Percentiles rank a stretch among this genome's conserved stretches.
Conservation (phyloP, 2,888 invertebrate species). For the Drosophila tanythrix region DNA sequence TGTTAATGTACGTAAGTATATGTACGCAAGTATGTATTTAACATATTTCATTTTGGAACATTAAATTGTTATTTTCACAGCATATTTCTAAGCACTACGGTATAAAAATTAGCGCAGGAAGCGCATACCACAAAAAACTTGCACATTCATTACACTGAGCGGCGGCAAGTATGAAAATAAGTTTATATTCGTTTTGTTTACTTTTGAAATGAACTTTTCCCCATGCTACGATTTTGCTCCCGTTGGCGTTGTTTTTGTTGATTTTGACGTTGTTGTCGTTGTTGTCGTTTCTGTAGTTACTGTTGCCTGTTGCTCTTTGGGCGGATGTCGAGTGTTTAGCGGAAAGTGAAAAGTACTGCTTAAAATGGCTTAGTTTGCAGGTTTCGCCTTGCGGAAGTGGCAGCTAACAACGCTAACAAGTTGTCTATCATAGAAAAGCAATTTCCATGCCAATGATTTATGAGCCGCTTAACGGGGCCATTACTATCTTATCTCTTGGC, state of each 20-base stretch:
- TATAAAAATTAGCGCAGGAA: conserved; percentile 70
- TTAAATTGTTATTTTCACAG: conserved; percentile 48
- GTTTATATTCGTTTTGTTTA: conserved; percentile 74
- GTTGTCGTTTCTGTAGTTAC: conserved; percentile 30
- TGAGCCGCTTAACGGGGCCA: conserved; percentile 81
- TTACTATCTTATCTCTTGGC: conserved; percentile 76
- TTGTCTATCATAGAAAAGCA: conserved; percentile 81
- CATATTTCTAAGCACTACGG: conserved; percentile 50
- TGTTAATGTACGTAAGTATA: not conserved
- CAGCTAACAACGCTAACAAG: conserved; percentile 60
- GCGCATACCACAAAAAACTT: conserved; percentile 71
- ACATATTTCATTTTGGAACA: conserved; percentile 20
- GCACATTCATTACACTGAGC: conserved; percentile 73
- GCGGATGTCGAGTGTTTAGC: conserved; percentile 80
- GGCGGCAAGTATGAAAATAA: conserved; percentile 72
- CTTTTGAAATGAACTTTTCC: conserved; percentile 76
- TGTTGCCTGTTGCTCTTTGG: conserved; percentile 36
- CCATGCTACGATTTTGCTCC: conserved; percentile 44
- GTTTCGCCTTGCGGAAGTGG: conserved; percentile 76
- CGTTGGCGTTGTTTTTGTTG: conserved; percentile 28
- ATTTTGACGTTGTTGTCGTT: conserved; percentile 12
- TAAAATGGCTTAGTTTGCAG: conserved; percentile 80
- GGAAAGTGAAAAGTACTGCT: conserved; percentile 81
- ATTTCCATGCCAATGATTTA: conserved; percentile 81
- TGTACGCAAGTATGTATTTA: not conserved